These are phyloP conservation scores for Gymnogyps californianus DNA, from an alignment of 2,113 vertebrate species.

Conservation along the genomic window DNA sequence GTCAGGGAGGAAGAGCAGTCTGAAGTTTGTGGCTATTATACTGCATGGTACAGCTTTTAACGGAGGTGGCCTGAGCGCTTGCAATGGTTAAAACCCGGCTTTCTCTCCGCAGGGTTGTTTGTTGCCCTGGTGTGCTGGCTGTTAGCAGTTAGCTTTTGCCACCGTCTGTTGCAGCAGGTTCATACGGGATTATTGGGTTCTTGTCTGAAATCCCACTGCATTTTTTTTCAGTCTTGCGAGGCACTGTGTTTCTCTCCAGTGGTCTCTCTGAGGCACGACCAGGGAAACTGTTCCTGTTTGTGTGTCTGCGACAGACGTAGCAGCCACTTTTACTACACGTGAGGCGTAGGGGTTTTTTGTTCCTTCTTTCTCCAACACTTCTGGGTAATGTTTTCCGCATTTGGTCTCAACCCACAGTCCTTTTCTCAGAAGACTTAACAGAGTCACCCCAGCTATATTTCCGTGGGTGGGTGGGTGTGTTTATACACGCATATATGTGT, in stretches of 20 bases:
- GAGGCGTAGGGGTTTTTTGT: neutral
- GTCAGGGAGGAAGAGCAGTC: neutral
- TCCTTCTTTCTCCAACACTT: constrained; percentile 8
- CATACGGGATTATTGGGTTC: neutral
- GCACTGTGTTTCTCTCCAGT: neutral
- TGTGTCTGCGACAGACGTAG: neutral
- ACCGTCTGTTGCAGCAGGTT: neutral
- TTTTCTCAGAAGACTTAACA: constrained; percentile 32
- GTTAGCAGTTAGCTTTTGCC: neutral
- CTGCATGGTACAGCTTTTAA: neutral
- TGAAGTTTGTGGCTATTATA: neutral
- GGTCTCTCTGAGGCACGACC: neutral
- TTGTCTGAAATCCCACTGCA: neutral
- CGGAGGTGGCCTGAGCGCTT: neutral
- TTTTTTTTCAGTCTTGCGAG: neutral
- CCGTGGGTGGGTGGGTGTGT: neutral
- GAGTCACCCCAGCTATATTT: constrained; percentile 9
- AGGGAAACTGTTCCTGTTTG: neutral
- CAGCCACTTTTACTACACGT: constrained; percentile 19
- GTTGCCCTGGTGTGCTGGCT: neutral
- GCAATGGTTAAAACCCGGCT: neutral
- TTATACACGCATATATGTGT: neutral
- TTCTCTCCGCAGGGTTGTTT: neutral
- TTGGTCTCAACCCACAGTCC: constrained; percentile 14
- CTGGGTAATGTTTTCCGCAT: constrained; percentile 36